Percentiles rank a stretch among this genome's conserved stretches.
These are phyloP conservation scores for Ophthalmolycus amberensis DNA, from an alignment of 2,113 vertebrate species.

Conservation along the genomic window DNA sequence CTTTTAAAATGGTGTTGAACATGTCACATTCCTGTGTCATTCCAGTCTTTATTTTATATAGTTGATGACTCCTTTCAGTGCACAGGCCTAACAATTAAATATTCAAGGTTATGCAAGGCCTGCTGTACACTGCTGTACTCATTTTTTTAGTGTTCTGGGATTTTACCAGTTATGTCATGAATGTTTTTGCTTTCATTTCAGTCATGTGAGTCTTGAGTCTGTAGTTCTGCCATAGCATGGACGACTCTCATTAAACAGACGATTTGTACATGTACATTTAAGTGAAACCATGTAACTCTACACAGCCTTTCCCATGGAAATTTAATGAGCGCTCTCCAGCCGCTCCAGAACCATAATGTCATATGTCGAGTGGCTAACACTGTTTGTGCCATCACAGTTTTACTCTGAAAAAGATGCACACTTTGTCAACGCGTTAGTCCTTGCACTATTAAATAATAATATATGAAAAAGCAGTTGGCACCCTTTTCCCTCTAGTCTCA, in stretches of 20 bases:
- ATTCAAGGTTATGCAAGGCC: conserved; percentile 21
- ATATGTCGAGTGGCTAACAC: neutral
- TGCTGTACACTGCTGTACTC: neutral
- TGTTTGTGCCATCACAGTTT: no score
- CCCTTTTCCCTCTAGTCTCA: neutral
- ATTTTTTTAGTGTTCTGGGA: conserved; percentile 5
- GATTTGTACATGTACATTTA: neutral
- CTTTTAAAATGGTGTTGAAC: neutral
- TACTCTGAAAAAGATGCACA: neutral
- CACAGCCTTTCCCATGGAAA: neutral
- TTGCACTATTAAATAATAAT: neutral
- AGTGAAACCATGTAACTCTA: conserved; percentile 2
- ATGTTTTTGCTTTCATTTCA: neutral
- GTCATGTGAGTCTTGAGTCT: neutral
- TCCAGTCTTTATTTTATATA: neutral
- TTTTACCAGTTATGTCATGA: neutral
- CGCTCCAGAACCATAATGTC: neutral
- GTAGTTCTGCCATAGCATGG: neutral
- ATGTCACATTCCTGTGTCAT: neutral
- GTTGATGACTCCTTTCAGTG: neutral
- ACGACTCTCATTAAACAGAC: neutral
- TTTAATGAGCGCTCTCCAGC: neutral
- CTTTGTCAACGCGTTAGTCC: neutral
- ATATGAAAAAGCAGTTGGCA: neutral
- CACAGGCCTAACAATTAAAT: neutral